Base-by-base conservation (phyloP, 2,113 vertebrate genomes). In the Seriola aureovittata region DNA sequence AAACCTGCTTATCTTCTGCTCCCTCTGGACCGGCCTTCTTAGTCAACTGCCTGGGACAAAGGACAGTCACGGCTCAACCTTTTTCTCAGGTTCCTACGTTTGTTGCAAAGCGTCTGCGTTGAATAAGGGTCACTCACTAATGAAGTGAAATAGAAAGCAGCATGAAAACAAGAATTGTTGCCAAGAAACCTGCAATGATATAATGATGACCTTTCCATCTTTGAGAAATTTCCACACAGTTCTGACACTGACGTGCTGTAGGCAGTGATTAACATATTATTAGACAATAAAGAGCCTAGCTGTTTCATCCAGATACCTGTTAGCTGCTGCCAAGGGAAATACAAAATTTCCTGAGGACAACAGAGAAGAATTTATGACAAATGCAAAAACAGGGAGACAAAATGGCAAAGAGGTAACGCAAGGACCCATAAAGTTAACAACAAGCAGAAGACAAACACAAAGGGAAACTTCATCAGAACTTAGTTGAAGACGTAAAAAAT, bases 1-100 rank as follows among this genome's bases (percentile, higher is more conserved):
- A 92, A 93, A 94, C 74, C 88, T 88, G 92, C 93, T 94, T 93
- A 94, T 93, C 91, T 89, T 85, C 80, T 83, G 88, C 85, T 93
- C 88, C 87, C 87, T 70, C 82, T 81, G 84, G 91, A 93, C 80
- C 86, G 70, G 89, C 73, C 82, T 66, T 84, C 83, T 82, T 67
- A 67, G 64, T 87, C 84, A 80, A 63, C 82, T 44, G 67, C 87
- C 76, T 68, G 71, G 69, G 78, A 75, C 79, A 88, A 73, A 88
- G 63, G 82, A 86, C 71, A 73, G 60, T 58, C 55, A 17, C 0
- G 16, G 64, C 71, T 71, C 13, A 32, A 42, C 42, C 50, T 40
- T 83, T 84, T 68, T 17, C 55, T 66, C 60, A 59, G 71, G 82
- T 86, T 86, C 70, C 70, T 65, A 54, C 25, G 9, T 73, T 60